These are phyloP conservation scores for Dynastes hyllus DNA, from an alignment of 2,888 invertebrate species.

Conservation along the genomic window DNA sequence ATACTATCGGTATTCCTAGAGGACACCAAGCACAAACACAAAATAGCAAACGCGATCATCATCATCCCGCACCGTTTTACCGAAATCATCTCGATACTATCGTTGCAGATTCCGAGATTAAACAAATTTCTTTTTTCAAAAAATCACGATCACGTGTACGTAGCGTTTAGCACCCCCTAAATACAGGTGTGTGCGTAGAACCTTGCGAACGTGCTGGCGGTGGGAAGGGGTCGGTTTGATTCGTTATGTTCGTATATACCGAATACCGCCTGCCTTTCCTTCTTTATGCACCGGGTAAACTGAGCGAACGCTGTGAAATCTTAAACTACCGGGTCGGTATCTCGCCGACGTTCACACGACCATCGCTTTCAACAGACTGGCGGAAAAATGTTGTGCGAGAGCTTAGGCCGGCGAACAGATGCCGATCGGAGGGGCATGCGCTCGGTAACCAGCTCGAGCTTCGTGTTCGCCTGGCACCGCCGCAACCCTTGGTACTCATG, in stretches of 20 bases:
- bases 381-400: slow-evolving; percentile 34
- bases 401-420: slow-evolving; percentile 27
- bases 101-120: too few relatives aligned
- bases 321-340: slow-evolving; percentile 26
- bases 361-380: slow-evolving; percentile 45
- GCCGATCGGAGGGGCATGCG: slow-evolving; percentile 35
- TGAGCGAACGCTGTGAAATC: slow-evolving; percentile 40
- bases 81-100: not conserved
- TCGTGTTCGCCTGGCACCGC: slow-evolving; percentile 4
- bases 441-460: not conserved
- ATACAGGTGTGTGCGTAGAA: too few relatives aligned
- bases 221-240: not conserved
- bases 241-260: not conserved
- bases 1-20: slow-evolving; percentile 44
- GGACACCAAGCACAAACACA: slow-evolving; percentile 49
- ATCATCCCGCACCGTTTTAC: slow-evolving; percentile 31
- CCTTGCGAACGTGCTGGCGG: too few relatives aligned
- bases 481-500: slow-evolving; percentile 14
- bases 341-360: slow-evolving; percentile 26
- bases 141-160: not conserved
- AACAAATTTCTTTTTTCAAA: not conserved
- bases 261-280: slow-evolving; percentile 7
- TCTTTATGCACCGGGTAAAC: not conserved
- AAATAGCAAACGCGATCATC: slow-evolving; percentile 36
- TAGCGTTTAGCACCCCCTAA: too few relatives aligned